phyloP scores from a whole-genome alignment of 37 sponge, comb jelly and placozoan species.

The Agelas oroides region DNA sequence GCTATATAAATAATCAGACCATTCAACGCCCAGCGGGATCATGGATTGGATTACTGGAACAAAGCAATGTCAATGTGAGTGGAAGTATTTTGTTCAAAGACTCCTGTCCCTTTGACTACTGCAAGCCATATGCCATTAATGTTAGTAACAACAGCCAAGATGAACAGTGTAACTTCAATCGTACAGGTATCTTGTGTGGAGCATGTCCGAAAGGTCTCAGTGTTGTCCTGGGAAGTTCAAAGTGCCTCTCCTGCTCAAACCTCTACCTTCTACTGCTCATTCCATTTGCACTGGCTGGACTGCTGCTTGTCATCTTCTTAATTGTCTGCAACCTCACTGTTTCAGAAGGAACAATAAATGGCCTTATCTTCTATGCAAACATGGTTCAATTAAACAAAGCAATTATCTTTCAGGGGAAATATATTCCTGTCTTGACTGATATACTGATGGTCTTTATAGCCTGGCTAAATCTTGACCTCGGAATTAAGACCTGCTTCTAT shows the following conservation, averaged over 20 bases:
- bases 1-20: not conserved
- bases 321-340: not conserved
- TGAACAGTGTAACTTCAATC: not conserved
- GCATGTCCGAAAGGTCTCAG: not conserved
- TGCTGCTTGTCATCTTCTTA: not conserved
- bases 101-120: not conserved
- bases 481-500: conserved; percentile 37
- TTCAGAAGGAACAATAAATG: conserved; percentile 1
- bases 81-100: too few relatives aligned
- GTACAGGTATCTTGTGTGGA: not conserved
- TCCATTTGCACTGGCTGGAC: not conserved
- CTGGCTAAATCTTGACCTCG: not conserved
- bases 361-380: not conserved
- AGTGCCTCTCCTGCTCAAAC: not conserved
- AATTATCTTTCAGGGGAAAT: not conserved
- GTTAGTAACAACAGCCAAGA: not conserved
- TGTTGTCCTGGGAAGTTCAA: not conserved
- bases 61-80: not conserved
- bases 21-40: not conserved
- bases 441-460: not conserved
- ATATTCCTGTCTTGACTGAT: too few relatives aligned
- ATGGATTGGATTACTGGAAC: conserved; percentile 9
- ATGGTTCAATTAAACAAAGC: not conserved
- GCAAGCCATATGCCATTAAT: not conserved
- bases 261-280: not conserved